Evolutionary conservation across 1,140 invertebrate species (phyloP).

Genomic region (Drosophila mayri): DNA sequence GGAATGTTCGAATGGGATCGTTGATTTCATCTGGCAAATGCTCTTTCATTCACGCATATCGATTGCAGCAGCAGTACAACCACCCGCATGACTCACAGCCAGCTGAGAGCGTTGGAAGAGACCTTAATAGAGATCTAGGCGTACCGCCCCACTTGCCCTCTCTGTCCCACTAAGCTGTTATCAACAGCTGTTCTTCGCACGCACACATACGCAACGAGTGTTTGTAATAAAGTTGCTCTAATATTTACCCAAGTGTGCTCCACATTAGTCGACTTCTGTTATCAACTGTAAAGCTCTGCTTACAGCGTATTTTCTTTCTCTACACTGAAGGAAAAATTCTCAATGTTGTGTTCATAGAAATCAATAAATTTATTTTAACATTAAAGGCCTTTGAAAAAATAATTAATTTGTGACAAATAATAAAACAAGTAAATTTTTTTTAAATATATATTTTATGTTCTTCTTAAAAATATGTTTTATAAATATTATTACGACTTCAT

Average conservation of each 20-base stretch:
- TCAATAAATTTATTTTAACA: neutral
- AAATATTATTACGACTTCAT: neutral
- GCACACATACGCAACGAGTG: constrained; percentile 9
- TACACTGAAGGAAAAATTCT: constrained; percentile 1
- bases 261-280: constrained; percentile 41
- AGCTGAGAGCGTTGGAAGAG: constrained; percentile 16
- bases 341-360: constrained; percentile 2
- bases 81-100: constrained; percentile 28
- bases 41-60: constrained; percentile 39
- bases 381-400: neutral
- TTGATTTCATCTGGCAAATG: constrained; percentile 41
- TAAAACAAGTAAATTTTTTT: neutral
- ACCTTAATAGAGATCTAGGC: neutral
- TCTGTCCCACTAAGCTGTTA: constrained; percentile 1
- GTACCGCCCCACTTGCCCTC: neutral
- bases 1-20: constrained; percentile 34
- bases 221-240: constrained; percentile 27
- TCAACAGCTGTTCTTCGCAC: constrained; percentile 30
- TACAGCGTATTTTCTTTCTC: constrained; percentile 14
- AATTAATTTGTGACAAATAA: neutral
- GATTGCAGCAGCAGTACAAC: constrained; percentile 1
- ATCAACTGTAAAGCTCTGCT: constrained; percentile 39
- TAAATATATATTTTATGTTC: neutral
- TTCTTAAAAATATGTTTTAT: too few species aligned
- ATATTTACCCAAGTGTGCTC: constrained; percentile 46